These are phyloP conservation scores for Campylomormyrus numenius DNA, from an alignment of 2,113 vertebrate species.

Conservation along the genomic window DNA sequence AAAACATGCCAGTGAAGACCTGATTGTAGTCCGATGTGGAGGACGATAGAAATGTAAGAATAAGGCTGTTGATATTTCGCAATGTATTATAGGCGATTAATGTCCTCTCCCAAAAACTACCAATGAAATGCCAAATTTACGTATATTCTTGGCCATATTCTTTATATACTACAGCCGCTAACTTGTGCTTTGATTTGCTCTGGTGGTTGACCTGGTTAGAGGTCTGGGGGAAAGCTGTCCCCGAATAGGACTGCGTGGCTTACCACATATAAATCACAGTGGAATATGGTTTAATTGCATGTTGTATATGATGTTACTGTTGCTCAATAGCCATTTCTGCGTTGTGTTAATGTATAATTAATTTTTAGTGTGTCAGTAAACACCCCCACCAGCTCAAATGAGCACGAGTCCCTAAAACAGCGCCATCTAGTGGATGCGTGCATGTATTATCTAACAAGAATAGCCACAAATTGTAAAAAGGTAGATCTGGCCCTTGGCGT, in stretches of 20 bases:
- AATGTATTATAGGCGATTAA: neutral
- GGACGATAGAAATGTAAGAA: neutral
- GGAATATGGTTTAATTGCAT: neutral
- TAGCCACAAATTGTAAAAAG: neutral
- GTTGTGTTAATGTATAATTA: neutral
- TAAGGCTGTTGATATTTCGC: neutral
- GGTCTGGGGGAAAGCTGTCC: neutral
- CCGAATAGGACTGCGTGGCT: neutral
- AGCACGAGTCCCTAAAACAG: neutral
- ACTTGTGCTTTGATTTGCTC: neutral
- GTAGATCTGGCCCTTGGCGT: neutral
- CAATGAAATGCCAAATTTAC: neutral
- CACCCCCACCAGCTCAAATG: neutral
- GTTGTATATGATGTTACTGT: neutral
- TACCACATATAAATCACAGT: neutral
- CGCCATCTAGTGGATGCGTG: neutral
- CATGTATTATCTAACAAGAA: neutral
- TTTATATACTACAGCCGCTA: neutral
- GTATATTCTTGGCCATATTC: neutral
- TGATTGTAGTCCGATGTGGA: neutral
- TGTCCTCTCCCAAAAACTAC: neutral
- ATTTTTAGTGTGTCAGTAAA: neutral
- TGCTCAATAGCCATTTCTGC: neutral
- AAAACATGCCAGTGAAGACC: neutral
- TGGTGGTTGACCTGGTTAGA: neutral